Percentiles rank a stretch among this genome's conserved stretches.
Conservation (phyloP, 2,797 vertebrate genomes). For the Urosaurus nigricauda region DNA sequence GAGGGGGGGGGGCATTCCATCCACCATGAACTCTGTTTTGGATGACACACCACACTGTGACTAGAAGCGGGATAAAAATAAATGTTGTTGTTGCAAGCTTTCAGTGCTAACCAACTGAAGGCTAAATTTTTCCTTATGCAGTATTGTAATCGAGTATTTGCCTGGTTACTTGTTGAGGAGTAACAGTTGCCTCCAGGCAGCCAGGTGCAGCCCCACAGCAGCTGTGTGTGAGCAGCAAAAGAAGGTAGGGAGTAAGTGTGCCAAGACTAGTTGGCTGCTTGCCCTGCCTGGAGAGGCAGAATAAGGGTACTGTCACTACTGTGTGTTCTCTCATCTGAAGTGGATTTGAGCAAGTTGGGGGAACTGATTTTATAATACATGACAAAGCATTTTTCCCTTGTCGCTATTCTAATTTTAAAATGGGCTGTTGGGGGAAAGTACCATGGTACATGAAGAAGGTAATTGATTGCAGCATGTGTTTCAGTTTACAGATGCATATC, state of each 20-base stretch:
- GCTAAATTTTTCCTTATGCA: constrained; percentile 10
- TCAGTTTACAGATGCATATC: background rate
- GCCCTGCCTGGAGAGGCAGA: constrained; percentile 23
- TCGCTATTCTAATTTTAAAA: constrained; percentile 8
- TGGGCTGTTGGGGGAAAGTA: background rate
- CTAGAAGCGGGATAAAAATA: background rate
- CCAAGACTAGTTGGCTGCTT: constrained; percentile 36
- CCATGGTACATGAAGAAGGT: background rate
- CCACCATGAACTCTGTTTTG: background rate
- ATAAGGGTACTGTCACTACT: constrained; percentile 13
- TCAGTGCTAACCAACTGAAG: background rate
- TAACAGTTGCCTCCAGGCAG: constrained; percentile 32
- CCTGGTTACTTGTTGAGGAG: background rate
- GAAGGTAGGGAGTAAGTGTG: background rate
- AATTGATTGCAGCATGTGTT: background rate
- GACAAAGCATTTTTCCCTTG: background rate
- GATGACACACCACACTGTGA: background rate
- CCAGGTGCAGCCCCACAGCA: constrained; percentile 34
- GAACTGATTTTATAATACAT: background rate
- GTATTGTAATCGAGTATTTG: constrained; percentile 35
- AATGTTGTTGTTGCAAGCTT: too few species aligned
- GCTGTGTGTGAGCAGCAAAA: constrained; percentile 26
- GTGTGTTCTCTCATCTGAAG: background rate
- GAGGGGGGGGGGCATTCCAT: constrained; percentile 12
- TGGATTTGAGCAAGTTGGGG: background rate